A percentile compares a stretch with the other conserved stretches of the same genome.
These are phyloP conservation scores for Aramus guarauna DNA, from an alignment of 2,113 vertebrate genomes.

Conservation along the genomic window DNA sequence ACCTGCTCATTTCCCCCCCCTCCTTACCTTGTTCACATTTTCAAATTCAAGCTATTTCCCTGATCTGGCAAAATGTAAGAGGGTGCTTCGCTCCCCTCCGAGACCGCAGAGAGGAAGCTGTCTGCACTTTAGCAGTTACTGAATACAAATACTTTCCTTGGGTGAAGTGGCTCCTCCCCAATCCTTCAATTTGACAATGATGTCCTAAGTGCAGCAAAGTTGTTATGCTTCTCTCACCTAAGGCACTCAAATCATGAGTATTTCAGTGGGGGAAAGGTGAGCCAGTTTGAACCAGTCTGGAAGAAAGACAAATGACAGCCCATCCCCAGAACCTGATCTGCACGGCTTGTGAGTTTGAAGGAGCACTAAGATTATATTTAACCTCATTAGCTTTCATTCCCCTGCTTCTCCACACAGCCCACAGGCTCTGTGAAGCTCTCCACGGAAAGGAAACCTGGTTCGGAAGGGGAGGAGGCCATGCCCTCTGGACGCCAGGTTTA, in stretches of 20 bases:
- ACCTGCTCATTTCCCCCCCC: background rate
- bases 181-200: background rate
- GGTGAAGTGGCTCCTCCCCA: constrained; percentile 25
- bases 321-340: background rate
- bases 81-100: background rate
- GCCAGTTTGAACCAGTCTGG: background rate
- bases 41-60: background rate
- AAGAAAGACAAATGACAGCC: background rate
- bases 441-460: background rate
- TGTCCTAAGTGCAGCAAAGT: background rate
- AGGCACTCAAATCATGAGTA: background rate
- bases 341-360: background rate
- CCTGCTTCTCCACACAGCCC: background rate
- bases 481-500: background rate
- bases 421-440: background rate
- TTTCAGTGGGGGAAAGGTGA: background rate
- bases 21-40: background rate
- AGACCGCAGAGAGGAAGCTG: background rate
- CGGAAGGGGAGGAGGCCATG: background rate
- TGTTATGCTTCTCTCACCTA: background rate
- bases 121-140: background rate
- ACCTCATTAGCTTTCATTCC: background rate
- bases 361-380: background rate
- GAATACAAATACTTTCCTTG: constrained; percentile 1
- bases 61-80: background rate